A percentile compares a stretch with the other conserved stretches of the same genome.
Conservation (phyloP, 1,140 invertebrate genomes). For the Calliphora vicina region DNA sequence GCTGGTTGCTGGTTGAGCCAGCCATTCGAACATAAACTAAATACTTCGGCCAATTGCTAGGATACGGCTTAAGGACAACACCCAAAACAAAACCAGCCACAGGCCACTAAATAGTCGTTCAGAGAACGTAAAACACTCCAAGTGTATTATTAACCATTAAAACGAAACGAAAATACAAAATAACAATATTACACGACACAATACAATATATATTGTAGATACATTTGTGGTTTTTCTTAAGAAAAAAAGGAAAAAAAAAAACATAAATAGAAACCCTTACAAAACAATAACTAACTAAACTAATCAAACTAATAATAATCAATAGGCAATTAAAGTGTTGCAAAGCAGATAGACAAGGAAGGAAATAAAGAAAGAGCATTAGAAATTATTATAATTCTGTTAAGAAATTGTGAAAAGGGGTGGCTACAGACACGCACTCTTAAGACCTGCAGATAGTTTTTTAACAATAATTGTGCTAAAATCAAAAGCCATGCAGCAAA, state of each 20-base stretch:
- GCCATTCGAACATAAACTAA: neutral
- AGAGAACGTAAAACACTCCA: constrained; percentile 43
- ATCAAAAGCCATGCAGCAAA: neutral
- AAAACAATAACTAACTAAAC: neutral
- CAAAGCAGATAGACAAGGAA: neutral
- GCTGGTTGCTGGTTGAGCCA: too few species aligned
- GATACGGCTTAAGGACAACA: constrained; percentile 48
- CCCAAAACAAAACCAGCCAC: constrained; percentile 51
- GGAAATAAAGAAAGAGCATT: neutral
- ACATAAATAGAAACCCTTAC: constrained; percentile 21
- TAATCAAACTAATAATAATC: neutral
- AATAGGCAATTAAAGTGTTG: neutral
- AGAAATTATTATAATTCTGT: too few species aligned
- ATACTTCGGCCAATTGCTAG: constrained; percentile 51
- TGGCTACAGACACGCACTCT: neutral
- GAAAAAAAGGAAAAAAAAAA: constrained; percentile 33
- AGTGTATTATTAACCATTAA: constrained; percentile 17
- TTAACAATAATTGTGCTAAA: neutral
- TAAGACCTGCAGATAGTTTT: neutral
- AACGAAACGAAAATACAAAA: neutral
- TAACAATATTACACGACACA: neutral
- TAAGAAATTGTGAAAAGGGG: neutral
- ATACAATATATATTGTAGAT: neutral
- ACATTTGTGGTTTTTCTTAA: too few species aligned
- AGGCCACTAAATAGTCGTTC: constrained; percentile 47